phyloP scores from a whole-genome alignment of 2,113 vertebrate genomes.

The Osmerus eperlanus region DNA sequence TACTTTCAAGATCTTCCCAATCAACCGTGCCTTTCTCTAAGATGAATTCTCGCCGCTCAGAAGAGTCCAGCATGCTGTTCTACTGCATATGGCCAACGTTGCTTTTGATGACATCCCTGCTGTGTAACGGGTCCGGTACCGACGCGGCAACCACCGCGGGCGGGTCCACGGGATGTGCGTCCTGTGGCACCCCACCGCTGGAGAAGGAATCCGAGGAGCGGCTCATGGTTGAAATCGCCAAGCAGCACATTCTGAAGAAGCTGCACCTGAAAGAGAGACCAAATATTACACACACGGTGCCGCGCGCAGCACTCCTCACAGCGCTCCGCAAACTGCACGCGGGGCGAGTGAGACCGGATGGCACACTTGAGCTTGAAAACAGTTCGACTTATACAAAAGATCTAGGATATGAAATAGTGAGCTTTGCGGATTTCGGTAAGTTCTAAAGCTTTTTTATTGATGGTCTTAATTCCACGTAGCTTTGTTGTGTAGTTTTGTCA shows the following conservation, averaged over 20 bases:
- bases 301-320: constrained; percentile 75
- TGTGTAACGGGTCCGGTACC: constrained; percentile 34
- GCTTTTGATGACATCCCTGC: constrained; percentile 49
- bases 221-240: constrained; percentile 80
- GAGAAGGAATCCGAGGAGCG: constrained; percentile 69
- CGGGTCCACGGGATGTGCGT: constrained; percentile 56
- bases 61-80: constrained; percentile 21
- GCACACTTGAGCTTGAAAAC: constrained; percentile 55
- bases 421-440: constrained; percentile 90
- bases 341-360: constrained; percentile 66
- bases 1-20: constrained; percentile 12
- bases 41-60: constrained; percentile 25
- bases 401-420: constrained; percentile 90
- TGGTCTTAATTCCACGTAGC: no score
- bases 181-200: constrained; percentile 69
- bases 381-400: constrained; percentile 48
- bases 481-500: neutral
- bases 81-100: constrained; percentile 27
- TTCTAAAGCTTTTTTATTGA: constrained; percentile 19
- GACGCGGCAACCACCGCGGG: constrained; percentile 31
- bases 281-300: constrained; percentile 77
- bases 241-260: constrained; percentile 85
- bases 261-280: constrained; percentile 85
- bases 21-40: constrained; percentile 17
- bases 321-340: constrained; percentile 80